Evolutionary conservation across 2,113 vertebrate species (phyloP).

Genomic region (Sinocyclocheilus anshuiensis): DNA sequence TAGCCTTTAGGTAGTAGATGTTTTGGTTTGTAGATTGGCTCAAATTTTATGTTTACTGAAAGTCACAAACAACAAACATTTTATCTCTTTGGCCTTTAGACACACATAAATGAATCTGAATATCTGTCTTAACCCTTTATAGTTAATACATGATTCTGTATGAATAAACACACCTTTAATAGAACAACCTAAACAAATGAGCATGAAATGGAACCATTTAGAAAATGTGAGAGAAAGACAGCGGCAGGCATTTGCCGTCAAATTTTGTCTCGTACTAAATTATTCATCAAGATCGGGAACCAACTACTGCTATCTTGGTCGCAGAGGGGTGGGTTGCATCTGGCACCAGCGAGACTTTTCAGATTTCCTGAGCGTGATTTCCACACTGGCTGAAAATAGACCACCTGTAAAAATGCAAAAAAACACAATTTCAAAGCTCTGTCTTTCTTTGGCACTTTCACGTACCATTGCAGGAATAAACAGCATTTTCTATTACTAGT

Average conservation of each 20-base stretch:
- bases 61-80: neutral
- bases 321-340: conserved; percentile 29
- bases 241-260: conserved; percentile 26
- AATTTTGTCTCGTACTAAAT: conserved; percentile 61
- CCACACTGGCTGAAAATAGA: conserved; percentile 18
- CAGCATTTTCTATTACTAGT: conserved; percentile 48
- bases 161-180: neutral
- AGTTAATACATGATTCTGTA: neutral
- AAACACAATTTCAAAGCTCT: neutral
- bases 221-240: conserved; percentile 18
- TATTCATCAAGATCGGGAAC: conserved; percentile 56
- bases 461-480: conserved; percentile 55
- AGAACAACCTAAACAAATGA: neutral
- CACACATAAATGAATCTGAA: neutral
- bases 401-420: neutral
- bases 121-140: neutral
- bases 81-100: neutral
- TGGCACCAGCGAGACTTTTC: conserved; percentile 52
- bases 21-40: neutral
- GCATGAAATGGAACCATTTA: conserved; percentile 29
- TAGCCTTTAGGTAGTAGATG: too few relatives aligned
- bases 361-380: conserved; percentile 51
- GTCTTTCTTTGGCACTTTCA: conserved; percentile 35
- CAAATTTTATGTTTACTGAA: neutral
- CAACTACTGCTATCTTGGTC: conserved; percentile 40